phyloP scores from a whole-genome alignment of 64 coral and sea anemone genomes.

The Montipora cactus region DNA sequence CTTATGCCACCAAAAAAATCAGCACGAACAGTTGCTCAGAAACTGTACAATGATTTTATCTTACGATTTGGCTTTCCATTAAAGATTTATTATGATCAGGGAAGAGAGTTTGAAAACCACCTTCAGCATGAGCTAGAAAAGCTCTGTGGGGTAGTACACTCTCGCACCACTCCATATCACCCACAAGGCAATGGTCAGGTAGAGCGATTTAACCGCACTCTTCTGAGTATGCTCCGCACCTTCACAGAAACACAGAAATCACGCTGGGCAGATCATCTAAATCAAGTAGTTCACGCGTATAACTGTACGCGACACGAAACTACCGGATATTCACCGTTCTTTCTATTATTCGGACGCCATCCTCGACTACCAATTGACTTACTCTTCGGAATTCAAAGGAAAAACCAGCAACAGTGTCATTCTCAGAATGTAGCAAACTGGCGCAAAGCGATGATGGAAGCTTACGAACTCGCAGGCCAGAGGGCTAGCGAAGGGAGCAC shows the following conservation, averaged over 20 bases:
- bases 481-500: no score
- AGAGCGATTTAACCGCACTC: background rate
- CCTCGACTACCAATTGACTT: background rate
- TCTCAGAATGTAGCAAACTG: no score
- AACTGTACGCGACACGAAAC: slow-evolving; percentile 40
- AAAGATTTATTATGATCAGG: no score
- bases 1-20: no score
- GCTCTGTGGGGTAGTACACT: background rate
- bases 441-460: no score
- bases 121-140: background rate
- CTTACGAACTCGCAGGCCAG: no score
- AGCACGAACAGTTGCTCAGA: no score
- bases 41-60: no score
- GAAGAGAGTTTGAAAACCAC: no score
- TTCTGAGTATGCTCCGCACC: slow-evolving; percentile 47
- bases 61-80: no score
- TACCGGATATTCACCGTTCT: slow-evolving; percentile 28
- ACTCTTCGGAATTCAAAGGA: no score
- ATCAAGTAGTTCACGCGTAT: slow-evolving; percentile 40
- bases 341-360: background rate
- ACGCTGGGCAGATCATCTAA: slow-evolving; percentile 40
- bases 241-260: slow-evolving; percentile 37
- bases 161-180: background rate
- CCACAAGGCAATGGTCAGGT: background rate
- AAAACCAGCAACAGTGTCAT: no score